Evolutionary conservation across 2,797 vertebrate genomes (phyloP).

Genomic region (Pangasius macronema): DNA sequence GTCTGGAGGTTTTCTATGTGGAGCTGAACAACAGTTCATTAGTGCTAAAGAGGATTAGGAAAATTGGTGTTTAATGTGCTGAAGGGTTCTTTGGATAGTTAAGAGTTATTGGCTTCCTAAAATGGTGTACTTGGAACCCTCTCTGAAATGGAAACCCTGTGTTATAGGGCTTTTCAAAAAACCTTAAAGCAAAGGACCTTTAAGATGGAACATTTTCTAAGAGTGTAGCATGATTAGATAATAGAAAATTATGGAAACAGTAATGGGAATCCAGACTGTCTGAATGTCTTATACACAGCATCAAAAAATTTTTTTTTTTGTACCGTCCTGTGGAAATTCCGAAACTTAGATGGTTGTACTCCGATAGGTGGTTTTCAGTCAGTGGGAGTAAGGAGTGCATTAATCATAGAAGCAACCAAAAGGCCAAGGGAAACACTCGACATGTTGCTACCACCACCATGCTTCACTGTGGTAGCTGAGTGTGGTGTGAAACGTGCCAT

Average conservation of each 20-base stretch:
- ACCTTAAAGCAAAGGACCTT: not conserved
- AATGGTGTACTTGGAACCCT: not conserved
- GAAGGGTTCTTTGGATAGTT: not conserved
- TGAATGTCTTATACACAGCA: not conserved
- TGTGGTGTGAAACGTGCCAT: not conserved
- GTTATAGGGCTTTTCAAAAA: not conserved
- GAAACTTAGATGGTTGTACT: no score
- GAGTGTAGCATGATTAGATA: not conserved
- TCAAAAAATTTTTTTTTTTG: no score
- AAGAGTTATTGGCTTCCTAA: not conserved
- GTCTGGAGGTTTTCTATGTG: slow-evolving; percentile 8
- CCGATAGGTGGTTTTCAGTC: no score
- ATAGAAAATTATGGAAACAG: not conserved
- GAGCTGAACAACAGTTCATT: slow-evolving; percentile 16
- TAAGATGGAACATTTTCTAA: not conserved
- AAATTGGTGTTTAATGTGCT: not conserved
- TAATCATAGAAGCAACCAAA: not conserved
- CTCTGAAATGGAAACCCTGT: not conserved
- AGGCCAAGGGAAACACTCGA: not conserved
- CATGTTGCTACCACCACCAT: no score
- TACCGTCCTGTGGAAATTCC: no score
- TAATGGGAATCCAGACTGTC: not conserved
- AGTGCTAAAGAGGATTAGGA: slow-evolving; percentile 2
- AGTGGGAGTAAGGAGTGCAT: not conserved
- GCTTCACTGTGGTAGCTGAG: not conserved